Conservation (phyloP, 2,888 invertebrate genomes). For the Helicoverpa assulta region DNA sequence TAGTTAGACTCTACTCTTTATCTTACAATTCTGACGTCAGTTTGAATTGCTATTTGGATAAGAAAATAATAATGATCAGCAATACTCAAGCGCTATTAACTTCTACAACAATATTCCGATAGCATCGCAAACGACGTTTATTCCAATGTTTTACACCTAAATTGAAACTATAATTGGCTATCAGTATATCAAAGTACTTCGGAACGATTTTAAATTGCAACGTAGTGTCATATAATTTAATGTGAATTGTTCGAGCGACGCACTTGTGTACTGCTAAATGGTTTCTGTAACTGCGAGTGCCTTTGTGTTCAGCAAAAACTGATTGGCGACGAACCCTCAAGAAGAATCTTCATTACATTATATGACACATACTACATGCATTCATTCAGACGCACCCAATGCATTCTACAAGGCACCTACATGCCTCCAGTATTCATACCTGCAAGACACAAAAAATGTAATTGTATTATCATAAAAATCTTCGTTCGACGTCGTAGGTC, state of each 20-base stretch:
- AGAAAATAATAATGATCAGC: neutral
- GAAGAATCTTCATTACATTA: conserved; percentile 44
- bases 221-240: conserved; percentile 49
- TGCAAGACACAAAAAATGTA: conserved; percentile 33
- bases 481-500: conserved; percentile 26
- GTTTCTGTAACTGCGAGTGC: conserved; percentile 20
- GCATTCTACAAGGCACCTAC: conserved; percentile 29
- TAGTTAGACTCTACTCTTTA: neutral
- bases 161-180: conserved; percentile 23
- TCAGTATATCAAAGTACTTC: conserved; percentile 12
- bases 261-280: conserved; percentile 46
- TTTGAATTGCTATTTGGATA: neutral
- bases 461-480: conserved; percentile 51
- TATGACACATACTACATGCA: conserved; percentile 25
- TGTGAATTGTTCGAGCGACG: conserved; percentile 46
- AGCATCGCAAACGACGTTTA: neutral
- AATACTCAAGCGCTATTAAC: neutral
- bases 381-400: conserved; percentile 1
- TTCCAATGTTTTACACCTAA: conserved; percentile 12
- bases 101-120: conserved; percentile 11
- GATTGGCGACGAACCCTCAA: neutral
- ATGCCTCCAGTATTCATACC: conserved; percentile 45
- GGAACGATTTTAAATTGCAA: conserved; percentile 29
- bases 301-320: conserved; percentile 33
- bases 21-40: neutral